Percentiles rank a stretch among this genome's conserved stretches.
phyloP scores from a whole-genome alignment of 2,888 invertebrate species.

The Crossocerus cetratus region DNA sequence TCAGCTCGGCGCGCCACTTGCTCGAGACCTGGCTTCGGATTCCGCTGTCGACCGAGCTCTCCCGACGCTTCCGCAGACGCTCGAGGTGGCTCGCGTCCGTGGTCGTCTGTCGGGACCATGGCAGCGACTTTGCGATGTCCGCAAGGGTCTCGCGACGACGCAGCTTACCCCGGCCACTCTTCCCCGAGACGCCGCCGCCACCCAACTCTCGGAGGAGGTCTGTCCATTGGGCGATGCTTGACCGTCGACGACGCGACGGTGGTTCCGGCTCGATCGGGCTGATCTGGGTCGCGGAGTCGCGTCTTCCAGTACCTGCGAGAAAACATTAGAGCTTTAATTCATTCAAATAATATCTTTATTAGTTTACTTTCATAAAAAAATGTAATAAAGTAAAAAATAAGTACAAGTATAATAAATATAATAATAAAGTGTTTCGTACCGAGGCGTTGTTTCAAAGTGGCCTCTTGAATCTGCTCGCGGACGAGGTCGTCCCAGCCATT shows the following conservation, averaged over 20 bases:
- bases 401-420: background rate
- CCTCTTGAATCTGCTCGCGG: slow-evolving; percentile 91
- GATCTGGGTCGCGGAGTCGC: slow-evolving; percentile 96
- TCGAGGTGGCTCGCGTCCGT: slow-evolving; percentile 78
- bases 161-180: slow-evolving; percentile 78
- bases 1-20: slow-evolving; percentile 86
- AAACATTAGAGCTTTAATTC: background rate
- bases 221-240: slow-evolving; percentile 91
- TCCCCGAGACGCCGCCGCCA: slow-evolving; percentile 79
- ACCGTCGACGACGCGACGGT: slow-evolving; percentile 88
- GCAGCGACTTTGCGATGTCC: slow-evolving; percentile 90
- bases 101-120: slow-evolving; percentile 86
- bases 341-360: no score
- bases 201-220: slow-evolving; percentile 94
- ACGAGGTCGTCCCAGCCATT: slow-evolving; percentile 97
- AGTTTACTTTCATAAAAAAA: no score
- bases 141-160: slow-evolving; percentile 92
- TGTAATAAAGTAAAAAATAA: background rate
- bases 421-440: slow-evolving; percentile 77
- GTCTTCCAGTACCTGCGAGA: slow-evolving; percentile 80
- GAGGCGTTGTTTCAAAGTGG: slow-evolving; percentile 89
- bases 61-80: slow-evolving; percentile 84
- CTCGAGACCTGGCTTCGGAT: slow-evolving; percentile 83
- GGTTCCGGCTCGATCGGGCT: slow-evolving; percentile 84
- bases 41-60: slow-evolving; percentile 92